A percentile compares a stretch with the other conserved stretches of the same genome.
Conservation (phyloP, 2,888 invertebrate species). For the Aquatica leii region DNA sequence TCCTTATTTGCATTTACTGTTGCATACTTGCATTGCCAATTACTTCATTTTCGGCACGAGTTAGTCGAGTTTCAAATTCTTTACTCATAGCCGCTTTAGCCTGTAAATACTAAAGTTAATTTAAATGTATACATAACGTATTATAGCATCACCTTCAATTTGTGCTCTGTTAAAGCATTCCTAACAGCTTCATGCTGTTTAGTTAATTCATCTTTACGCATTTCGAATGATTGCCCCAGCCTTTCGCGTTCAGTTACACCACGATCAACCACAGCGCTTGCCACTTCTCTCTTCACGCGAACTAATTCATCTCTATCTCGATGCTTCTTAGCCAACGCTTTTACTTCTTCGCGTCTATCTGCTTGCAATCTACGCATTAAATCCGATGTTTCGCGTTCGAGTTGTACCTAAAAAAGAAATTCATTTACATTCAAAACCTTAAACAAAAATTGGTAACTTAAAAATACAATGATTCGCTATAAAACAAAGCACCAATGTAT, state of each 20-base stretch:
- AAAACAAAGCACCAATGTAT: too few species aligned
- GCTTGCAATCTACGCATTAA: slow-evolving; percentile 84
- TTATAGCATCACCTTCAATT: slow-evolving; percentile 64
- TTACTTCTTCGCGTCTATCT: slow-evolving; percentile 87
- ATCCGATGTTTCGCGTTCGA: slow-evolving; percentile 76
- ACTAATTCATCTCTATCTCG: slow-evolving; percentile 91
- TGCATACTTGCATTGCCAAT: slow-evolving; percentile 18
- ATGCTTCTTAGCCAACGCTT: slow-evolving; percentile 84
- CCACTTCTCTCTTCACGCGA: slow-evolving; percentile 86
- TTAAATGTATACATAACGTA: neutral
- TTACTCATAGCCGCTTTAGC: slow-evolving; percentile 56
- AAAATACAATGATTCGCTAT: too few species aligned
- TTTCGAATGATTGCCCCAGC: slow-evolving; percentile 78
- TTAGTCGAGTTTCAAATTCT: slow-evolving; percentile 59
- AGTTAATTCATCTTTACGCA: slow-evolving; percentile 77
- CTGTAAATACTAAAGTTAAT: slow-evolving; percentile 48
- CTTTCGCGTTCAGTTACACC: slow-evolving; percentile 90
- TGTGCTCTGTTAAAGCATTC: slow-evolving; percentile 73
- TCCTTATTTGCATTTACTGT: slow-evolving; percentile 14
- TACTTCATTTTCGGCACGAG: slow-evolving; percentile 55
- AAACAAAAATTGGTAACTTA: too few species aligned
- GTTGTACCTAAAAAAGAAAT: slow-evolving; percentile 60
- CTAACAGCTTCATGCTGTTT: slow-evolving; percentile 81
- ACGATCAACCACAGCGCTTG: slow-evolving; percentile 81
- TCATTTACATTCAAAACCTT: neutral